Base-by-base conservation (phyloP, 2,113 vertebrate genomes). In the Enhydra lutris region DNA sequence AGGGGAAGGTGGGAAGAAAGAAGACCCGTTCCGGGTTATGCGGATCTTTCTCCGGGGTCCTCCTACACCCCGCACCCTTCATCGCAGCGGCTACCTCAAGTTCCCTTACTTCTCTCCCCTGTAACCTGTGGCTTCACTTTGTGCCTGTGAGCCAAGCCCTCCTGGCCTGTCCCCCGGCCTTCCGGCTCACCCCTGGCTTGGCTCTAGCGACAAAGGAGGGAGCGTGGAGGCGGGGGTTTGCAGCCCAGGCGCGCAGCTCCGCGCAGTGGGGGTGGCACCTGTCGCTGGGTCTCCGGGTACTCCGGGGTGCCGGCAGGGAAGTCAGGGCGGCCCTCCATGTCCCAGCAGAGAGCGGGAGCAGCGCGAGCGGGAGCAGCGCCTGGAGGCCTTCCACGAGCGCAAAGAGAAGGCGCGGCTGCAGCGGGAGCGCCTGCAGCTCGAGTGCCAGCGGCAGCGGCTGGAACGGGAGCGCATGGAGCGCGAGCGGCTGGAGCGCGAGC, bases 381-480 rank as follows among this genome's bases (percentile, higher is more conserved):
- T 99, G 3, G 99, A 99, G 6, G 99, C 99, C 29, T 99, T 99
- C 92, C 99, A 99, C 0, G 99, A 99, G 96, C 98, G 99, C 13
- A 99, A 99, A 55, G 99, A 99, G 96, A 98, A 99, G 4, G 99
- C 99, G 50, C 98, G 99, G 83, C 98, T 99, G 20, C 95, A 99
- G 94, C 98, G 99, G 9, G 99, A 99, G 94, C 98, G 99, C 10
- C 98, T 99, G 15, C 99, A 99, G 86, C 99, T 99, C 4, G 99
- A 99, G 97, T 98, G 99, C 96, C 99, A 99, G 94, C 99, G 99
- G 81, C 99, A 99, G 96, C 99, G 99, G 0, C 99, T 99, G 8
- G 99, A 99, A 59, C 99, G 99, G 0, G 99, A 99, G 93, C 99
- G 99, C 3, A 96, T 99, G 98, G 99, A 99, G 98, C 99, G 99